These are phyloP conservation scores for Hypercompe scribonia DNA, from an alignment of 2,888 invertebrate species.

Conservation along the genomic window DNA sequence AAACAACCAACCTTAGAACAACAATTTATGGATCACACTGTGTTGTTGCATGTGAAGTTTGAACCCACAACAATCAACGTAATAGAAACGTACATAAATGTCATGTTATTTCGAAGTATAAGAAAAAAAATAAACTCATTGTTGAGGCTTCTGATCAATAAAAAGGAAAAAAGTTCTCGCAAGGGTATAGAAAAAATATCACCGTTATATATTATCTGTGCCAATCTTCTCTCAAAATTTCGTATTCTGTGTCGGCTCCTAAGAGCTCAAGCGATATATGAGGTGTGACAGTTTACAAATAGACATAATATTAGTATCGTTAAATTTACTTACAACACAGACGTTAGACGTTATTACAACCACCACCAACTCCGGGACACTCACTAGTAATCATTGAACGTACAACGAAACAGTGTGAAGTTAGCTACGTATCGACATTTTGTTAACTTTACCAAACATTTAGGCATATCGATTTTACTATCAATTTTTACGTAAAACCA, in stretches of 20 bases:
- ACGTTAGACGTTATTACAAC: slow-evolving; percentile 73
- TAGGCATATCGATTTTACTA: background rate
- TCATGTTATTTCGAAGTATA: no score
- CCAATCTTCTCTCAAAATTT: slow-evolving; percentile 14
- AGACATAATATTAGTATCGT: slow-evolving; percentile 75
- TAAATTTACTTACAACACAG: slow-evolving; percentile 83
- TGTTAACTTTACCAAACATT: background rate
- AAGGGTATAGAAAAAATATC: background rate
- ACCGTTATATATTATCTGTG: background rate
- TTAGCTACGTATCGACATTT: slow-evolving; percentile 53
- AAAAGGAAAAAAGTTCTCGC: background rate
- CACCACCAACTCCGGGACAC: slow-evolving; percentile 76
- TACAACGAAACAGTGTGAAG: slow-evolving; percentile 55
- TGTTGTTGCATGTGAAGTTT: no score
- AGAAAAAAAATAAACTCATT: background rate
- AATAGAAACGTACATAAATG: no score
- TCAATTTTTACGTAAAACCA: background rate
- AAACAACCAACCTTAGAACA: no score
- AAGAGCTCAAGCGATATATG: slow-evolving; percentile 19
- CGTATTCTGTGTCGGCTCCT: background rate
- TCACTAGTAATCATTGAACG: slow-evolving; percentile 58
- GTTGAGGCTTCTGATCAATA: background rate
- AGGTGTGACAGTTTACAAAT: slow-evolving; percentile 46
- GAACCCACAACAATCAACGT: no score
- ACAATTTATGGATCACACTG: no score